Percentiles rank a stretch among this genome's conserved stretches.
Evolutionary conservation across 2,888 invertebrate species (phyloP).

Genomic region (Asteroscopus sphinx): DNA sequence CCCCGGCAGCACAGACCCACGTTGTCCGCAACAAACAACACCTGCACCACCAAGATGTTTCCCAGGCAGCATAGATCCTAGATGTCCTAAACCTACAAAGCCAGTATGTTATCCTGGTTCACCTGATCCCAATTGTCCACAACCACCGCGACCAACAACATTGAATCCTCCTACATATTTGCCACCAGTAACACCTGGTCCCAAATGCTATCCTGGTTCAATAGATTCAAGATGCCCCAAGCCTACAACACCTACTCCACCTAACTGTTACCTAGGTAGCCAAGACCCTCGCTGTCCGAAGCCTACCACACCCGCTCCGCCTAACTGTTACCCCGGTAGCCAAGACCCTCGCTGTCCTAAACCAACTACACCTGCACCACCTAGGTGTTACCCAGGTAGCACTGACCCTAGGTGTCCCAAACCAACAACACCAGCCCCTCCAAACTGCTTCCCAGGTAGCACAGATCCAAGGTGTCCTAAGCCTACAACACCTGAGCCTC

Average conservation of each 20-base stretch:
- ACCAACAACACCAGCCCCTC: too few species aligned
- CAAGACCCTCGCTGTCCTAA: too few species aligned
- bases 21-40: constrained; percentile 62
- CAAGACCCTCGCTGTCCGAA: too few species aligned
- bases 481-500: constrained; percentile 59
- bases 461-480: constrained; percentile 50
- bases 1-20: constrained; percentile 57
- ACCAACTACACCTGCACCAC: too few species aligned
- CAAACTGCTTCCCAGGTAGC: too few species aligned
- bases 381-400: too few species aligned
- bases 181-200: constrained; percentile 7
- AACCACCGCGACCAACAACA: constrained; percentile 33
- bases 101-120: constrained; percentile 33
- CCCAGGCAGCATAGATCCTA: constrained; percentile 42
- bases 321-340: too few species aligned
- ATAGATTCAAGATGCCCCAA: constrained; percentile 62
- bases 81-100: constrained; percentile 53
- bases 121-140: constrained; percentile 33
- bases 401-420: too few species aligned
- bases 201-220: constrained; percentile 58
- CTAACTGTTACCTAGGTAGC: too few species aligned
- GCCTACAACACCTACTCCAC: constrained; percentile 49
- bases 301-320: too few species aligned
- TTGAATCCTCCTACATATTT: not conserved
- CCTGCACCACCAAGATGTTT: constrained; percentile 38